phyloP scores from a whole-genome alignment of 2,888 invertebrate genomes.

The Andrena hattorfiana region DNA sequence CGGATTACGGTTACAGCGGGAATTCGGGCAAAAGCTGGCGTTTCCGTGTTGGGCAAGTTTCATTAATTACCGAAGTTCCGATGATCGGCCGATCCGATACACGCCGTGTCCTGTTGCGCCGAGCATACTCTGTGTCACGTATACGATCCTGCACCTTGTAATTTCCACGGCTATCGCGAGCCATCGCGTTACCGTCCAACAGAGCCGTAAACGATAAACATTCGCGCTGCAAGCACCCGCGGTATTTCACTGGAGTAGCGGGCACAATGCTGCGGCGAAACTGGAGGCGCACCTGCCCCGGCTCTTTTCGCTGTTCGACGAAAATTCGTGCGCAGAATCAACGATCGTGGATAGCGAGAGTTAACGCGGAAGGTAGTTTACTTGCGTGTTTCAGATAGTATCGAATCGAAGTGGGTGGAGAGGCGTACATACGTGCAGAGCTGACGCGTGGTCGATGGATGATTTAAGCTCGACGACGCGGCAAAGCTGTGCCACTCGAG shows the following conservation, averaged over 20 bases:
- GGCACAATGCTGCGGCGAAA: background rate
- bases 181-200: conserved; percentile 36
- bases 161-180: conserved; percentile 37
- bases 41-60: conserved; percentile 18
- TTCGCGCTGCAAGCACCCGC: conserved; percentile 16
- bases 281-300: background rate
- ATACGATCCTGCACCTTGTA: conserved; percentile 1
- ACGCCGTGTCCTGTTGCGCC: no score
- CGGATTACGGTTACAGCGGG: conserved; percentile 16
- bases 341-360: no score
- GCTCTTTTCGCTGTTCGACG: no score
- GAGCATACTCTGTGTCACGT: background rate
- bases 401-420: no score
- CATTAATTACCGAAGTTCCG: conserved; percentile 61
- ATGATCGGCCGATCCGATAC: conserved; percentile 24
- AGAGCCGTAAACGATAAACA: conserved; percentile 27
- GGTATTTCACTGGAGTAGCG: background rate
- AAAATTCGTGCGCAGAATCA: no score
- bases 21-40: conserved; percentile 33
- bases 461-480: no score
- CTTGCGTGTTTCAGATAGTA: no score
- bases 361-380: no score
- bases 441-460: no score
- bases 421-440: no score
- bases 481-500: no score